Conservation (phyloP, 1,140 invertebrate genomes). For the Calycopis cecrops region DNA sequence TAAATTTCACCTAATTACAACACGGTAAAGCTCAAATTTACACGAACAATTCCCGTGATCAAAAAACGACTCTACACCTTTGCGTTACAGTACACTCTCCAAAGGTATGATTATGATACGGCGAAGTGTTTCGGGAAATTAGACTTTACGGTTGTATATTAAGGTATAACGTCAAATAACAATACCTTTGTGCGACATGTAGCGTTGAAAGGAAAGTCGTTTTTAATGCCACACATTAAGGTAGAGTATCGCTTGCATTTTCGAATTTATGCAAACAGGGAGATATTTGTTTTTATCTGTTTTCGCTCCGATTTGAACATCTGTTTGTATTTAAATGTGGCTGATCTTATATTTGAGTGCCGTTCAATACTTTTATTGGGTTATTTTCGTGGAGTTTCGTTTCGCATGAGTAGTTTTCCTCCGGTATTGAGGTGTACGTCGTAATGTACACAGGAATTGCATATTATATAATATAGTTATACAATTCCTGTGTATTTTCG, state of each 20-base stretch:
- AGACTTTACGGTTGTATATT: not conserved
- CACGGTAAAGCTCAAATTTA: not conserved
- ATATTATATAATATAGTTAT: too few species aligned
- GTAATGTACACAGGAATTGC: too few species aligned
- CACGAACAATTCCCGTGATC: not conserved
- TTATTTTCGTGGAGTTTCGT: too few species aligned
- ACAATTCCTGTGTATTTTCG: too few species aligned
- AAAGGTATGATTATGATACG: not conserved
- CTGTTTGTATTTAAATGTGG: too few species aligned
- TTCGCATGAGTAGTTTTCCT: too few species aligned
- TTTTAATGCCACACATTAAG: not conserved
- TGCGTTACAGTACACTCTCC: not conserved
- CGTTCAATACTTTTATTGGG: too few species aligned
- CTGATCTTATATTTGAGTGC: too few species aligned
- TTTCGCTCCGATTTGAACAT: not conserved
- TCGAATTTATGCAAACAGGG: not conserved
- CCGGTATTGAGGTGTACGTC: too few species aligned
- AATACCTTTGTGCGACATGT: not conserved
- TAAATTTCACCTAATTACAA: not conserved
- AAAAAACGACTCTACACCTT: conserved; percentile 3
- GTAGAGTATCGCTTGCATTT: not conserved
- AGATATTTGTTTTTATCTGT: conserved; percentile 5
- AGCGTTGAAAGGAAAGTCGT: conserved; percentile 4
- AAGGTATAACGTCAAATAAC: not conserved
- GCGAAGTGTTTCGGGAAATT: not conserved